Percentiles rank a stretch among this genome's conserved stretches.
These are phyloP conservation scores for Formicarius rufipectus DNA, from an alignment of 2,113 vertebrate genomes.

Conservation along the genomic window DNA sequence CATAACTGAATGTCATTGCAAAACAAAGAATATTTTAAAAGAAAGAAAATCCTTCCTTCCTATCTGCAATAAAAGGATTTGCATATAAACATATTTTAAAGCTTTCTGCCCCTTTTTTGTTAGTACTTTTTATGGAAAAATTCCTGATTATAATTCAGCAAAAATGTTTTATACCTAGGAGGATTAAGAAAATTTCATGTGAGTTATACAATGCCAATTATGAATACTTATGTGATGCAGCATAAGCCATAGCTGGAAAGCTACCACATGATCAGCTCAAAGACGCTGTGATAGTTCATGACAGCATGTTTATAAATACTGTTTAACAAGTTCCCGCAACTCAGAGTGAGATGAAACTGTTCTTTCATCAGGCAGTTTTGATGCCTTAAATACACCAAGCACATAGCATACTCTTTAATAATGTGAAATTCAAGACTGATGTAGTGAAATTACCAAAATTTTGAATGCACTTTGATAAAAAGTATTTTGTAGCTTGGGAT, in stretches of 20 bases:
- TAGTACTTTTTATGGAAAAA: slow-evolving; percentile 19
- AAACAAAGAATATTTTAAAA: slow-evolving; percentile 47
- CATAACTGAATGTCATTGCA: slow-evolving; percentile 16
- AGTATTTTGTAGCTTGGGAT: not conserved
- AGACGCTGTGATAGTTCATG: not conserved
- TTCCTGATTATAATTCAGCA: not conserved
- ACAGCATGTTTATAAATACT: not conserved
- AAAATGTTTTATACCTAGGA: not conserved
- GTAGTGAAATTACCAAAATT: not conserved
- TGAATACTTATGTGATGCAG: not conserved
- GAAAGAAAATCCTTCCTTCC: not conserved
- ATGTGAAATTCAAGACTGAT: not conserved
- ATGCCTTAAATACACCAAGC: not conserved
- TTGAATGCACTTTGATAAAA: not conserved
- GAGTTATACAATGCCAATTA: not conserved
- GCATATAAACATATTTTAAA: slow-evolving; percentile 35
- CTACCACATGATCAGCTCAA: not conserved
- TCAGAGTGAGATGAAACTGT: not conserved
- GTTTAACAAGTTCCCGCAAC: not conserved
- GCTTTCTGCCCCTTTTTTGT: not conserved
- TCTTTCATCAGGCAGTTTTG: not conserved
- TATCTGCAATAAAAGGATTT: slow-evolving; percentile 20
- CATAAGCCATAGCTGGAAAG: not conserved
- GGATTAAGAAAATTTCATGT: slow-evolving; percentile 13
- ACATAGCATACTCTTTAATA: not conserved